Evolutionary conservation across 2,113 vertebrate genomes (phyloP), one percentile per base, ranked within the genome.

Genomic region (Hemiprocne comata): DNA sequence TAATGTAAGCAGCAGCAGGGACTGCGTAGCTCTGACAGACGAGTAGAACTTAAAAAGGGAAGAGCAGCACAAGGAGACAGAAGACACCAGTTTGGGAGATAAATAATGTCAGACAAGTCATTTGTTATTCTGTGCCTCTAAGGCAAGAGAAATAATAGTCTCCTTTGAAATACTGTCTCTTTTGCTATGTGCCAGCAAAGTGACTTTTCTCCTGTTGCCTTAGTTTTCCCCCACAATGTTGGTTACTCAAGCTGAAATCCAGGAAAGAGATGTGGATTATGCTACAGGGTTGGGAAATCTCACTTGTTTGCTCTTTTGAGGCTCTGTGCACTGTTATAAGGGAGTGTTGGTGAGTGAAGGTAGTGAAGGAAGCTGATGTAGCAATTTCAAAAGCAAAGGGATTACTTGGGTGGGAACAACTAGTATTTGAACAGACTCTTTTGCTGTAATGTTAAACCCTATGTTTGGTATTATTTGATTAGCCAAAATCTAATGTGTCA

Each of bases 251-350:
- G 9, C 14, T 86, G 28, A 76, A 94, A 74, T 61, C 31, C 34
- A 65, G 42, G 54, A 16, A 72, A 51, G 31, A 53, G 46, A 26
- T 54, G 17, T 61, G 18, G 24, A 33, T 10, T n/a, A 10, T 34
- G n/a, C 33, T 77, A n/a, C 21, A 51, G 26, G 28, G 17, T 24
- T 33, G 10, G 62, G 42, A 87, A 71, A 51, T 78, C 67, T 73
- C 86, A 8, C 19, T 17, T 61, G 9, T 53, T 9, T 50, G 31
- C 24, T 62, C 38, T 48, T 14, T 53, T 0, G 0, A 57, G 33
- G 28, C 40, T 57, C 73, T 74, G 44, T 40, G 29, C 11, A 24
- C 33, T 14, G 14, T 53, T 67, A 31, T 9, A 60, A 29, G 48
- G 54, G 11, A n/a, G 6, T 28, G 18, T 9, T 84, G 21, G 9